Base-by-base conservation (phyloP, 1,140 invertebrate species). In the Polypedilum pembai region DNA sequence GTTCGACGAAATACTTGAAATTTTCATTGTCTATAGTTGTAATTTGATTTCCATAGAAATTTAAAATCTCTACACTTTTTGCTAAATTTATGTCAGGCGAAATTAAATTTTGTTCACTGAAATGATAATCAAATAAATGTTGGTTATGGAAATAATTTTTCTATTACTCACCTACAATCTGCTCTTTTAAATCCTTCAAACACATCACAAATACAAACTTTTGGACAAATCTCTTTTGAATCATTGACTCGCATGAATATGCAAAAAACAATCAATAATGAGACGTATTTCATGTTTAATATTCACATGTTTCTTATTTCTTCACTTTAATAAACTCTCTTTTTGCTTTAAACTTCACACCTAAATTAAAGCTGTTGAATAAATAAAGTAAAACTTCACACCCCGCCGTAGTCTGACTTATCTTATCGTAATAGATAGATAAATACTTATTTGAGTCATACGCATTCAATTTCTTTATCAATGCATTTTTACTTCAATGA, bases 41-140 rank as follows among this genome's bases (percentile, higher is more conserved):
- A 76, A 82, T 80, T 76, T 81, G 80, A 78, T 82, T 82, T 75
- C 80, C 77, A 74, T 78, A 80, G 65, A 82, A 77, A 75, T 82
- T 79, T 41, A 82, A 77, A 0, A 81, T 75, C 75, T 82, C 77
- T n/a, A 82, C 81, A 3, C 76, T 76, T 66, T 77, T 76, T 1
- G 81, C 77, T 73, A 82, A 76, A 65, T 79, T 79, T 66, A 80
- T 77, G 77, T 78, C 78, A 69, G 80, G 76, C 76, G 78, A 80
- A 76, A 82, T 80, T 75, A 82, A 76, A 7, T 79, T 77, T 75
- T 79, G 79, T 3, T 77, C 78, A 69, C 81, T 82, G 41, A 12
- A 74, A 74, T n/a, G n/a, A n/a, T n/a, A n/a, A n/a, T n/a, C n/a
- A n/a, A n/a, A n/a, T n/a, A n/a, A n/a, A 5, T 33, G 24, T 33